Evolutionary conservation across 2,888 invertebrate species (phyloP), one percentile per base, ranked within the genome.

Genomic region (Heptascelio sp.): DNA sequence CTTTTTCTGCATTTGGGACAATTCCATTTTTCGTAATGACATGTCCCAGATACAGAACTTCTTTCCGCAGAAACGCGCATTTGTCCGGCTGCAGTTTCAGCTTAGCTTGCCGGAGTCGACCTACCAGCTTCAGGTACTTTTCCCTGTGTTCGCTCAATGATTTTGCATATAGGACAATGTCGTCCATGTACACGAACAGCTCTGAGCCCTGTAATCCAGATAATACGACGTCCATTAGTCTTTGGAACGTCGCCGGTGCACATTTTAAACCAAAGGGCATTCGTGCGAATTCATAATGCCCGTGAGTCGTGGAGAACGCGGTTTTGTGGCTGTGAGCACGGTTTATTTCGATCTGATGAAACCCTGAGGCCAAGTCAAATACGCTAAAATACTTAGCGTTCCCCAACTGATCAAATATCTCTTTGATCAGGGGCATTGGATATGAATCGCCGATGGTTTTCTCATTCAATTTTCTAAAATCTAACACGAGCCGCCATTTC

Each of bases 201-300:
- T 81, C 72, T 21, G 21, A 40, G 0, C 80, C 86, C 49, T 88
- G 89, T 3, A 90, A 51, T 0, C 88, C 89, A n/a, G 84, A 85
- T 25, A 87, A 84, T 77, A 88, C 85, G 19, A 80, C 26, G 9
- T 78, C 73, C 92, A 93, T 93, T 25, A 91, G 77, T 9, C 92
- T 68, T 85, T 93, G 93, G 62, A 93, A 93, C 0, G 92, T 92
- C 0, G 72, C 49, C 1, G 60, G 72, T 2, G 49, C 51, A 19
- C 37, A 37, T 19, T 60, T 51, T 8, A 72, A 17, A 3, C 62
- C 60, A 23, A 30, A 72, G 0, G 72, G 60, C 72, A 72, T 72
- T 11, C 62, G 0, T 90, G 11, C 26, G 37, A 84, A 88, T 57
- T 89, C 79, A 51, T 85, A 88, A 37, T 88, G 87, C 1, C 87